A percentile compares a stretch with the other conserved stretches of the same genome.
Evolutionary conservation across 1,140 invertebrate genomes (phyloP).

Genomic region (Tetranychus urticae): DNA sequence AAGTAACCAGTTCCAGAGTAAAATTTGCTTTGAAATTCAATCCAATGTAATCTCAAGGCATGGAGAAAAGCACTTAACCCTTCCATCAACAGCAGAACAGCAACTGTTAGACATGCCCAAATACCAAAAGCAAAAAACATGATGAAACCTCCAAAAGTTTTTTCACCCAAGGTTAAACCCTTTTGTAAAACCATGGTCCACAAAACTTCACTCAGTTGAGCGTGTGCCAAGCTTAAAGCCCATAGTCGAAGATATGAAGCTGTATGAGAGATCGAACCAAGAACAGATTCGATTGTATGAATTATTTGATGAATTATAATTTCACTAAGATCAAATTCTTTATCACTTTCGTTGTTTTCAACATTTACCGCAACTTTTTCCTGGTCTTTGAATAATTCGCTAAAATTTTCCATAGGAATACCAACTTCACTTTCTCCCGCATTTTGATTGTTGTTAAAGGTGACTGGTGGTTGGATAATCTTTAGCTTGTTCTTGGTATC

Average conservation of each 20-base stretch:
- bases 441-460: neutral
- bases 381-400: neutral
- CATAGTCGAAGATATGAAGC: slow-evolving; percentile 84
- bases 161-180: neutral
- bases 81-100: slow-evolving; percentile 80
- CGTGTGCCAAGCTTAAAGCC: slow-evolving; percentile 80
- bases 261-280: slow-evolving; percentile 82
- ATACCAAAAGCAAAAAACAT: slow-evolving; percentile 51
- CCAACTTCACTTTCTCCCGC: too few species aligned
- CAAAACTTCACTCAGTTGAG: slow-evolving; percentile 78
- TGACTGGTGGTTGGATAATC: too few species aligned
- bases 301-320: slow-evolving; percentile 75
- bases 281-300: slow-evolving; percentile 86
- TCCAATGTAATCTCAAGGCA: slow-evolving; percentile 89
- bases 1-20: slow-evolving; percentile 21
- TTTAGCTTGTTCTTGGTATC: neutral
- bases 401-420: neutral
- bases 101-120: slow-evolving; percentile 62
- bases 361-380: neutral
- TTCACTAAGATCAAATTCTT: slow-evolving; percentile 61
- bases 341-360: slow-evolving; percentile 19
- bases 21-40: slow-evolving; percentile 35
- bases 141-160: slow-evolving; percentile 20
- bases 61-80: slow-evolving; percentile 91
- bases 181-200: slow-evolving; percentile 13